A percentile compares a stretch with the other conserved stretches of the same genome.
These are phyloP conservation scores for Dryobota labecula DNA, from an alignment of 2,888 invertebrate genomes.

Conservation along the genomic window DNA sequence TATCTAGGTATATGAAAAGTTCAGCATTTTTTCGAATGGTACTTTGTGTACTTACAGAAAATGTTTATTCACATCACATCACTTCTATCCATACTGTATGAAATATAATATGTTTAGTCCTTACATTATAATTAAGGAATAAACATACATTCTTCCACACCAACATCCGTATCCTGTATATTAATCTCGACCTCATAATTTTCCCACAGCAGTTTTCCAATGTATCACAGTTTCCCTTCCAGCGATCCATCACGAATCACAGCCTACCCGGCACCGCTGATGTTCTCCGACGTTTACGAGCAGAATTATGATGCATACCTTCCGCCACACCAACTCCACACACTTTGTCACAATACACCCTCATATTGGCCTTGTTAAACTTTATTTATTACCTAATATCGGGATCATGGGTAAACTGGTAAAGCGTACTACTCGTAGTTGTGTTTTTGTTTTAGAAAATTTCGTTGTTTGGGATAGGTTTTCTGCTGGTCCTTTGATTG, in stretches of 20 bases:
- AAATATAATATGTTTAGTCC: not conserved
- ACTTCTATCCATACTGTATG: not conserved
- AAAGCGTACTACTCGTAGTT: too few relatives aligned
- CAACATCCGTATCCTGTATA: not conserved
- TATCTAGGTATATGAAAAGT: not conserved
- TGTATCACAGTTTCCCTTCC: constrained; percentile 65
- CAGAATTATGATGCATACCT: constrained; percentile 86
- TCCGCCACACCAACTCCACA: constrained; percentile 77
- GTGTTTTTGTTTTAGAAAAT: not conserved
- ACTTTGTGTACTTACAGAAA: not conserved
- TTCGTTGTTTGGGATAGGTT: not conserved
- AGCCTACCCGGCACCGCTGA: constrained; percentile 67
- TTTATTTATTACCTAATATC: constrained; percentile 72
- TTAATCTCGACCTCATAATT: constrained; percentile 40
- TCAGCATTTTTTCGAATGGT: not conserved
- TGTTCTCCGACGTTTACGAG: constrained; percentile 84
- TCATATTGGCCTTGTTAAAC: constrained; percentile 72
- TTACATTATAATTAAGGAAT: not conserved
- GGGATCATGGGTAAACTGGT: constrained; percentile 25
- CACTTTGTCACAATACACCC: constrained; percentile 73
- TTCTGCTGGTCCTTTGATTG: constrained; percentile 7
- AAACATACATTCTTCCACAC: not conserved
- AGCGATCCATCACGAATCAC: constrained; percentile 86
- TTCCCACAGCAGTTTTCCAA: constrained; percentile 36
- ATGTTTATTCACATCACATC: not conserved